Evolutionary conservation across 2,113 vertebrate genomes (phyloP).

Genomic region (Forbesichthys agassizii): DNA sequence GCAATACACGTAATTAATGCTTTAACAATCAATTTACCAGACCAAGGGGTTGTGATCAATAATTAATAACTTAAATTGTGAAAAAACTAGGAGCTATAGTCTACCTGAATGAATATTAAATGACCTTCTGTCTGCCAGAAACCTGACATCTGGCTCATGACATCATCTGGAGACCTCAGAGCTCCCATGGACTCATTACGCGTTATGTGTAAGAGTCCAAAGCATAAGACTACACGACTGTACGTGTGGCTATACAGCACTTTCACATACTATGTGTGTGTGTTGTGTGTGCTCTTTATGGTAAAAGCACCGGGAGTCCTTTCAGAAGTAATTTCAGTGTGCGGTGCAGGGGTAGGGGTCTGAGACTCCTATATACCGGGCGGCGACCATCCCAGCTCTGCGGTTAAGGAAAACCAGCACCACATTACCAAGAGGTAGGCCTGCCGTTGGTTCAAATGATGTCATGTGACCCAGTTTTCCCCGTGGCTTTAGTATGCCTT

Average conservation of each 20-base stretch:
- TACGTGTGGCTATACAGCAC: background rate
- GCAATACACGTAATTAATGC: no score
- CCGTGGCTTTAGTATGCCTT: slow-evolving; percentile 11
- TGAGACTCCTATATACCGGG: background rate
- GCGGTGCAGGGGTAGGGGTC: no score
- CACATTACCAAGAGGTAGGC: slow-evolving; percentile 34
- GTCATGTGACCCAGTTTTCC: slow-evolving; percentile 34
- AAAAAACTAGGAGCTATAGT: no score
- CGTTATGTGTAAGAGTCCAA: background rate
- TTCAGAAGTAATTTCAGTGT: background rate
- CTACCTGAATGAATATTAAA: no score
- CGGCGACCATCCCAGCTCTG: slow-evolving; percentile 15
- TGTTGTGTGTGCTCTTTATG: background rate
- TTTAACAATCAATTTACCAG: no score
- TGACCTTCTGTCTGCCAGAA: no score
- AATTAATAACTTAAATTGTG: no score
- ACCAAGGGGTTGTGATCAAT: no score
- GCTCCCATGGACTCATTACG: no score
- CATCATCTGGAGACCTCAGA: no score
- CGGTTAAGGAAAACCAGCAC: slow-evolving; percentile 41
- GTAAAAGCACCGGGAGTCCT: background rate
- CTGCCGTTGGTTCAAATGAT: slow-evolving; percentile 16
- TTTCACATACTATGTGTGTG: no score
- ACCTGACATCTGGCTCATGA: no score
- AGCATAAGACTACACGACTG: background rate